phyloP scores from a whole-genome alignment of 2,888 invertebrate species.

The Oligia fasciuncula region DNA sequence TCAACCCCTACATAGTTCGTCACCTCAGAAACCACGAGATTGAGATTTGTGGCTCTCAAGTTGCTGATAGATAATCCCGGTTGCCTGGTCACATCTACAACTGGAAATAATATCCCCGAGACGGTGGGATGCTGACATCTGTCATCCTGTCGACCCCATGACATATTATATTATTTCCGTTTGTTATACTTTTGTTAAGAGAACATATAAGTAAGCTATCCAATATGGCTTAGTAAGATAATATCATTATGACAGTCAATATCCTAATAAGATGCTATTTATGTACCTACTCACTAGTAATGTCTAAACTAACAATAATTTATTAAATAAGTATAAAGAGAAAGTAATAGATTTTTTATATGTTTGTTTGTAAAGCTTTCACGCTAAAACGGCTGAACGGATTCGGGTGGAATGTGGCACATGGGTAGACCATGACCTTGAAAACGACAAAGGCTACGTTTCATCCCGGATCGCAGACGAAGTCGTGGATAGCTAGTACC shows the following conservation, averaged over 20 bases:
- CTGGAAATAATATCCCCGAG: slow-evolving; percentile 37
- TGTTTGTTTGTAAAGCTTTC: too few species aligned
- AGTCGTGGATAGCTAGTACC: too few species aligned
- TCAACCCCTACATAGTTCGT: slow-evolving; percentile 11
- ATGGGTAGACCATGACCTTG: too few species aligned
- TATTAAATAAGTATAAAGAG: too few species aligned
- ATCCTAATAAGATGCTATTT: background rate
- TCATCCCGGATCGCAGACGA: too few species aligned
- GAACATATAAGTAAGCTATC: background rate
- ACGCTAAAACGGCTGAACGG: too few species aligned
- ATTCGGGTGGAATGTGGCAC: too few species aligned
- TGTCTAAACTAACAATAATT: too few species aligned
- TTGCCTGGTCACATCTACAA: slow-evolving; percentile 5
- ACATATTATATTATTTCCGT: slow-evolving; percentile 19
- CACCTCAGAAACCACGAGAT: slow-evolving; percentile 26
- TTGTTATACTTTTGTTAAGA: background rate
- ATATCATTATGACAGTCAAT: background rate
- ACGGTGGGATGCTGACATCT: slow-evolving; percentile 33
- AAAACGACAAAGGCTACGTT: too few species aligned
- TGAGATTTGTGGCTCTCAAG: slow-evolving; percentile 10
- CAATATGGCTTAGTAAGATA: background rate
- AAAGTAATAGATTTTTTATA: too few species aligned
- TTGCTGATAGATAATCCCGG: slow-evolving; percentile 32
- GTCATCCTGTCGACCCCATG: slow-evolving; percentile 25
- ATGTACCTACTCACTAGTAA: background rate